Evolutionary conservation across 2,797 vertebrate genomes (phyloP), one percentile per base, ranked within the genome.

Genomic region (Coracias cyanogaster): DNA sequence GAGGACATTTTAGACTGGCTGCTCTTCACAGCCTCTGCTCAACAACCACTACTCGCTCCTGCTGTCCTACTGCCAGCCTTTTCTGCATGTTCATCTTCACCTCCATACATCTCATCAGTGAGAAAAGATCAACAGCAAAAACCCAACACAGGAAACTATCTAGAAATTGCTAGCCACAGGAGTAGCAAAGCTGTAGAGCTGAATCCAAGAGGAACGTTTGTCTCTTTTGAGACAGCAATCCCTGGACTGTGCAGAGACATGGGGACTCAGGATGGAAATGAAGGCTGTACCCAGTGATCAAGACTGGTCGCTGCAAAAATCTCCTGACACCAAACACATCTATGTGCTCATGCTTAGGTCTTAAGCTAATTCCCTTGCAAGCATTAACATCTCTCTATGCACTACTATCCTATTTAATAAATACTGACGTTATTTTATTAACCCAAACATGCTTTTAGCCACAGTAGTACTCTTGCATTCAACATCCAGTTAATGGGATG

Each of bases 381-480:
- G 73, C 35, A 51, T 26, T 33, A 90, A 71, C 73, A 77, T 51
- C 64, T 90, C 51, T 67, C 51, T 67, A 49, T 57, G 58, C 72
- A 84, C 62, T 74, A 78, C 33, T 24, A 91, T 73, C 48, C 15
- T 20, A 39, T 76, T 96, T 79, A 62, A 67, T 87, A 93, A 95
- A 90, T n/a, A 71, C 5, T 43, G 78, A 51, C 80, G 70, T 66
- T 81, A 57, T 58, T 74, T 60, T 49, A 91, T 90, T 81, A 70
- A 51, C 64, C 72, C 37, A 72, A 80, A 67, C 22, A 33, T 10
- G 33, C 66, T 71, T 91, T 65, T 67, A 61, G 60, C 20, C 87
- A 48, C 35, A 80, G 51, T 19, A 43, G 10, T 8, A 26, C 29
- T 41, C 49, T 65, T 69, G 80, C n/a, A 85, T 66, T 70, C 76